These are phyloP conservation scores for Pelusios castaneus DNA, from an alignment of 2,113 vertebrate species.

Conservation along the genomic window DNA sequence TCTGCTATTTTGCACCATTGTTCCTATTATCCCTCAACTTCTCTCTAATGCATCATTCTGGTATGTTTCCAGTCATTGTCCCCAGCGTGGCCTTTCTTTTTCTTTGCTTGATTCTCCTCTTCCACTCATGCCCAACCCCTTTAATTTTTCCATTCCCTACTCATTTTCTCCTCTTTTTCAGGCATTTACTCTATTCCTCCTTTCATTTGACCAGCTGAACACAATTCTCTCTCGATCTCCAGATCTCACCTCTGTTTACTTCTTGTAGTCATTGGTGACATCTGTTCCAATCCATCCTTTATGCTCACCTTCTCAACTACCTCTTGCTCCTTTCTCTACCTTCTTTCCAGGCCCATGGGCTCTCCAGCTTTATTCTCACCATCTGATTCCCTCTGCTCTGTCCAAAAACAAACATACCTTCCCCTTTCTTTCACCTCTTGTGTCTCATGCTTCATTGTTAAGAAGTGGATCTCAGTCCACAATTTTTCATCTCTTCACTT, in stretches of 20 bases:
- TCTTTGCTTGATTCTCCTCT: not conserved
- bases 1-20: not conserved
- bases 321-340: not conserved
- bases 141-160: not conserved
- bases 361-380: not conserved
- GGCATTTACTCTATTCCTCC: not conserved
- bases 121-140: not conserved
- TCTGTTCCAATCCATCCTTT: not conserved
- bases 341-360: not conserved
- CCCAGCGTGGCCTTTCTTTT: not conserved
- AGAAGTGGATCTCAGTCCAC: not conserved
- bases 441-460: not conserved
- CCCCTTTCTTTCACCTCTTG: not conserved
- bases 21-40: not conserved
- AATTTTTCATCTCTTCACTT: not conserved
- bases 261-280: too few species aligned
- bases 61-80: not conserved
- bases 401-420: not conserved
- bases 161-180: not conserved
- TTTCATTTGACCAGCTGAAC: not conserved
- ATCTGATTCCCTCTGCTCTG: not conserved
- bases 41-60: not conserved
- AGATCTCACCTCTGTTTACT: not conserved
- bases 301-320: not conserved
- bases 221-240: not conserved